Percentiles rank a stretch among this genome's conserved stretches.
These are phyloP conservation scores for Hydrophis major DNA, from an alignment of 2,797 vertebrate genomes.

Conservation along the genomic window DNA sequence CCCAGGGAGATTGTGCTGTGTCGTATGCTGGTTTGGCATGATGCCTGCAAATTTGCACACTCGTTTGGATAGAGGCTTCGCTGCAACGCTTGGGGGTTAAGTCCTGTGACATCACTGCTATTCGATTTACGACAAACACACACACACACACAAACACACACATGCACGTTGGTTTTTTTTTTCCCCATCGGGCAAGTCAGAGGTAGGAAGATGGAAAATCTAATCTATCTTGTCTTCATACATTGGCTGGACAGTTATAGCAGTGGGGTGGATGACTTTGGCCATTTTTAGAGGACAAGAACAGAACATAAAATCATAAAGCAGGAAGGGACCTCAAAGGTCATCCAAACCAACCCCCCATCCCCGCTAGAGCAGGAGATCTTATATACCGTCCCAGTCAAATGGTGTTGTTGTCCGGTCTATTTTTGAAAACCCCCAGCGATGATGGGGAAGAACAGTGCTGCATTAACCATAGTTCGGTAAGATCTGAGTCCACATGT, in stretches of 20 bases:
- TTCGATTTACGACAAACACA: not conserved
- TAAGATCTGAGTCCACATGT: not conserved
- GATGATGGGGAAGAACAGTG: not conserved
- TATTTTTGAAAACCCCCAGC: not conserved
- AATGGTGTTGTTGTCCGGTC: not conserved
- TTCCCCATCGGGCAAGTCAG: not conserved
- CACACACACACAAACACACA: not conserved
- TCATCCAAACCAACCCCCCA: not conserved
- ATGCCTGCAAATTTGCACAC: not conserved
- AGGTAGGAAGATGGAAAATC: not conserved
- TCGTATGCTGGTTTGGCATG: accelerated
- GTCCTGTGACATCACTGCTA: not conserved
- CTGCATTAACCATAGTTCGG: not conserved
- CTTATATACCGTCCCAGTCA: not conserved
- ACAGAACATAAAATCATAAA: conserved; percentile 20
- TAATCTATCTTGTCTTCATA: not conserved
- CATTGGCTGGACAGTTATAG: not conserved
- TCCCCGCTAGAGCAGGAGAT: not conserved
- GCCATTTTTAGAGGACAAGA: conserved; percentile 61
- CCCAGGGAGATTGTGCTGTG: not conserved
- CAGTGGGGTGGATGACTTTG: not conserved
- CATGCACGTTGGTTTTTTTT: not conserved
- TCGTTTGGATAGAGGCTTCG: conserved; percentile 16
- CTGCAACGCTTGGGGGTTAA: not conserved
- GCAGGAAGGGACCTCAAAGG: not conserved